phyloP scores from a whole-genome alignment of 2,797 vertebrate species.

The Pseudochaenichthys georgianus region DNA sequence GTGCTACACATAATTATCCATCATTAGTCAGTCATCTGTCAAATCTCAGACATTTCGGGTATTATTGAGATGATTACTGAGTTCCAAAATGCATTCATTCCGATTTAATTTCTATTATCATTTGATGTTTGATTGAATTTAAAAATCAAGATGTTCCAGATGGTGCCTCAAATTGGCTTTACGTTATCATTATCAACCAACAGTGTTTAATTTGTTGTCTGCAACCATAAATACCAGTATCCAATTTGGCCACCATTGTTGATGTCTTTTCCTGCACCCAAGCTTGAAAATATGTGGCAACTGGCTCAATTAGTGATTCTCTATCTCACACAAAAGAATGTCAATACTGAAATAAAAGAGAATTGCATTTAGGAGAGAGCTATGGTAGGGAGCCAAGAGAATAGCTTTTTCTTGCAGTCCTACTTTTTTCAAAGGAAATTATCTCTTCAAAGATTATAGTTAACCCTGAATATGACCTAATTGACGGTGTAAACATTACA shows the following conservation, averaged over 20 bases:
- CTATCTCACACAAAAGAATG: constrained; percentile 5
- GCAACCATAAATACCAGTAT: background rate
- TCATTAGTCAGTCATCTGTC: background rate
- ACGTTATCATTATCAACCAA: background rate
- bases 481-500: constrained; percentile 18
- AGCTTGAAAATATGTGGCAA: constrained; percentile 9
- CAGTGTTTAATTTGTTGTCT: background rate
- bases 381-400: background rate
- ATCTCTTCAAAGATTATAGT: constrained; percentile 1
- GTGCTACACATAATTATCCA: background rate
- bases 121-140: background rate
- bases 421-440: background rate
- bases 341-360: background rate
- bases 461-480: background rate
- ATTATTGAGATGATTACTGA: constrained; percentile 4
- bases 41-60: background rate
- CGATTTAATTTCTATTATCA: background rate
- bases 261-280: background rate
- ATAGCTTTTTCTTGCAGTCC: background rate
- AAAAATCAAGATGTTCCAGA: too few relatives aligned
- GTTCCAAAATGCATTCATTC: background rate
- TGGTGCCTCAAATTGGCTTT: too few relatives aligned
- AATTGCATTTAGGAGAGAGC: background rate
- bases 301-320: constrained; percentile 18
- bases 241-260: background rate